These are phyloP conservation scores for Chironex yamaguchii DNA, from an alignment of 30 jellyfish, hydroid and myxozoan genomes.

Conservation along the genomic window DNA sequence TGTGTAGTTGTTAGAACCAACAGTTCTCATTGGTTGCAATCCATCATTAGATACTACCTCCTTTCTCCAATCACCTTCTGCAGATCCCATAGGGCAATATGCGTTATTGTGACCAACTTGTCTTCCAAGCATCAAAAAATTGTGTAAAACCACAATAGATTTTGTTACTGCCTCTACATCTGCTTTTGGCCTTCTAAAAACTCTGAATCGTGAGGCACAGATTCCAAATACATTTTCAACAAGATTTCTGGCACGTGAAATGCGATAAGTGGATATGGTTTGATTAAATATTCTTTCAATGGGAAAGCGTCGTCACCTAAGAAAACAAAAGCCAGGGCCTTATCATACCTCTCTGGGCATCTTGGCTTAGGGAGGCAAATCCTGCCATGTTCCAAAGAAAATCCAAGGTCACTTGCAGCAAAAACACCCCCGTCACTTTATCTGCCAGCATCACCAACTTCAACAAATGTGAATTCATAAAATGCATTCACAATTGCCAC, in stretches of 20 bases:
- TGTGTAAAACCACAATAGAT: background rate
- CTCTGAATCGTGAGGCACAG: slow-evolving; percentile 50
- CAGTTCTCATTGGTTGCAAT: background rate
- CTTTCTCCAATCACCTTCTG: slow-evolving; percentile 7
- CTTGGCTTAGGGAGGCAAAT: slow-evolving; percentile 28
- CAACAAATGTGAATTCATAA: slow-evolving; percentile 31
- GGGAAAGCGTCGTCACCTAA: slow-evolving; percentile 51
- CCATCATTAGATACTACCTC: background rate
- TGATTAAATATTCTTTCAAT: slow-evolving; percentile 26
- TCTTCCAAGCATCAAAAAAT: background rate
- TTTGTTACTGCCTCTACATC: background rate
- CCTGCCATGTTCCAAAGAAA: slow-evolving; percentile 15
- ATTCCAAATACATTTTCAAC: slow-evolving; percentile 42
- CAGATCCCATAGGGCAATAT: background rate
- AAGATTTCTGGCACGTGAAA: slow-evolving; percentile 35
- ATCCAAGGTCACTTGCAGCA: slow-evolving; percentile 55
- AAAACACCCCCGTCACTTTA: slow-evolving; percentile 37
- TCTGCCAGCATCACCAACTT: slow-evolving; percentile 46
- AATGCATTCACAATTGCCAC: slow-evolving; percentile 43
- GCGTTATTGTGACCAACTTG: background rate
- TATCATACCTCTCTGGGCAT: background rate
- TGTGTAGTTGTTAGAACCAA: background rate
- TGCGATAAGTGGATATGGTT: slow-evolving; percentile 48
- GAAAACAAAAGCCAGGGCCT: slow-evolving; percentile 11
- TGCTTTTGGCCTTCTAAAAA: slow-evolving; percentile 1